A percentile compares a stretch with the other conserved stretches of the same genome.
phyloP scores from a whole-genome alignment of 2,113 vertebrate species.

The Myocastor coypus region DNA sequence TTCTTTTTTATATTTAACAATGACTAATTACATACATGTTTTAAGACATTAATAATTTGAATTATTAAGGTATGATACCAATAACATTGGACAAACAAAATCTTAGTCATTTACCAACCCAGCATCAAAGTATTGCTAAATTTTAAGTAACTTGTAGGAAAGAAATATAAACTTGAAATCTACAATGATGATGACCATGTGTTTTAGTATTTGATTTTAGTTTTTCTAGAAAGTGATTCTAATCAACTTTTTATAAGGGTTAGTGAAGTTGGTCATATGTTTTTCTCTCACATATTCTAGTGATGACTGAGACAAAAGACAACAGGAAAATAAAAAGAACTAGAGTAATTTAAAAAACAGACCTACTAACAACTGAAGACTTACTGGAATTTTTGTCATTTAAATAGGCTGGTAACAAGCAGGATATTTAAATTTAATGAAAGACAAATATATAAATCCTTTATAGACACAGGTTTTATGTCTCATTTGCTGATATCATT shows the following conservation, averaged over 20 bases:
- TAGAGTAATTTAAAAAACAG: constrained; percentile 35
- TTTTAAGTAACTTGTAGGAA: not conserved
- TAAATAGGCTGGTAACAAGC: constrained; percentile 37
- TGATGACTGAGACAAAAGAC: constrained; percentile 40
- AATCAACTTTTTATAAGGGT: constrained; percentile 25
- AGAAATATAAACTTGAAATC: constrained; percentile 41
- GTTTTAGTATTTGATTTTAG: constrained; percentile 53
- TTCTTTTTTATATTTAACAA: constrained; percentile 38
- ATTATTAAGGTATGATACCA: constrained; percentile 6
- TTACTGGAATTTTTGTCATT: not conserved
- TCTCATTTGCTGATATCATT: constrained; percentile 37
- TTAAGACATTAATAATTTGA: constrained; percentile 16
- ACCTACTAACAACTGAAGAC: not conserved
- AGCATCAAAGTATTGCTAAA: constrained; percentile 51
- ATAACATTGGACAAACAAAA: constrained; percentile 36
- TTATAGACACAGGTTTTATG: not conserved
- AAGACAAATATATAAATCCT: constrained; percentile 52
- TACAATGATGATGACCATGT: not conserved
- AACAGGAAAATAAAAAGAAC: not conserved
- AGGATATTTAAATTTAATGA: constrained; percentile 20
- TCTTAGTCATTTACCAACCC: not conserved
- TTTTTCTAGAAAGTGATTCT: constrained; percentile 5
- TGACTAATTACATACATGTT: constrained; percentile 28
- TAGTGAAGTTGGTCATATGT: constrained; percentile 1
- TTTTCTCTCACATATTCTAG: constrained; percentile 50